Base-by-base conservation (phyloP, 1,140 invertebrate genomes). In the Cyphomyrmex costatus region DNA sequence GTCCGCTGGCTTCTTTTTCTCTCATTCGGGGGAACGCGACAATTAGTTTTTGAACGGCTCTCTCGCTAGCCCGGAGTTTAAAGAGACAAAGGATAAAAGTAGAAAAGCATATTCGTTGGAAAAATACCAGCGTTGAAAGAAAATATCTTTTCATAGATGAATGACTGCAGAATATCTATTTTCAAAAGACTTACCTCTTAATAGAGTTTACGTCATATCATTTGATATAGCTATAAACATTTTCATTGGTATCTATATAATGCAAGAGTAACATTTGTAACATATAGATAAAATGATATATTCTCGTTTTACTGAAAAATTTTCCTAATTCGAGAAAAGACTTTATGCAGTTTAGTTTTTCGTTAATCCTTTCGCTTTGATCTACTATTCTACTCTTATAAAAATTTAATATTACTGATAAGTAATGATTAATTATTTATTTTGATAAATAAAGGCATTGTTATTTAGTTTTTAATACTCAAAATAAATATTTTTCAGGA, bases 11-110 rank as follows among this genome's bases (percentile, higher is more conserved):
- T 60, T 61, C 46, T 83, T 58, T 73, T 63, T 46, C 21, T 79
- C 60, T 14, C 30, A 42, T 42, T n/a, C 58, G 16, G 27, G n/a
- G 14, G 46, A 82, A 24, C 56, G 66, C 58, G 78, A 73, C 84
- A 85, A 85, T 85, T 85, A 79, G 84, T 78, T 80, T 86, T 82
- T 73, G 56, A 53, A 73, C 24, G 58, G n/a, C 10, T 30, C 49
- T 60, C 27, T 27, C 68, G 19, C 78, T 53, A 27, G 51, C 6
- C 49, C 2, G 51, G 36, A 24, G 33, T 83, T 74, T 74, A 83
- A 60, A 83, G n/a, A 74, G 53, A 74, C 70, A 71, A 83, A 83
- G 68, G 19, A 30, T 16, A 1, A 74, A 74, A 30, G 65, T 56
- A 24, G 24, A 82, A 6, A 33, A 42, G 6, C 10, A 21, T n/a